Percentiles rank a stretch among this genome's conserved stretches.
Conservation (phyloP, 92 coral and sea anemone genomes). For the Nematostella vectensis region DNA sequence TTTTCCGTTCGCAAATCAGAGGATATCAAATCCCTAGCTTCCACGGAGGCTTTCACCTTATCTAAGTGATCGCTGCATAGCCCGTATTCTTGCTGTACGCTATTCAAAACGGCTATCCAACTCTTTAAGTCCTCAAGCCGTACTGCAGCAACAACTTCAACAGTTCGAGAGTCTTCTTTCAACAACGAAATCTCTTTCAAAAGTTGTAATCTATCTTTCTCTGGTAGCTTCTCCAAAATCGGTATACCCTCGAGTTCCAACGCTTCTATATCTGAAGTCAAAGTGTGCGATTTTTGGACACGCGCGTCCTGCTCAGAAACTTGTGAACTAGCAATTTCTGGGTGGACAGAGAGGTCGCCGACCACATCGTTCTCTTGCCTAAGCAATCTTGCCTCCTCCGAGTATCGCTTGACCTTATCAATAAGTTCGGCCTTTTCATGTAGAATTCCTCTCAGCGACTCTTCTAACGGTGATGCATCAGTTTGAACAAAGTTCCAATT, state of each 20-base stretch:
- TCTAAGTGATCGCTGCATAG: slow-evolving; percentile 24
- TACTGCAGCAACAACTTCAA: slow-evolving; percentile 14
- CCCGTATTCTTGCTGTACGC: slow-evolving; percentile 26
- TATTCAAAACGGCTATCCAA: slow-evolving; percentile 41
- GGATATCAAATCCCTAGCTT: slow-evolving; percentile 9
- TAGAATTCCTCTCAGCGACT: background rate
- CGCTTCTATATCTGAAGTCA: slow-evolving; percentile 22
- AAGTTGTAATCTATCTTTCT: slow-evolving; percentile 15
- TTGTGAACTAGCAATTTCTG: slow-evolving; percentile 10
- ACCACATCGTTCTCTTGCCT: slow-evolving; percentile 1
- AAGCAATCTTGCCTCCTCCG: background rate
- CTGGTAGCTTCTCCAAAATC: slow-evolving; percentile 21
- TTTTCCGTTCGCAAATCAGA: slow-evolving; percentile 36
- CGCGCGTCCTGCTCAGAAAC: slow-evolving; percentile 10
- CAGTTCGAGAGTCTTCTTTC: slow-evolving; percentile 33
- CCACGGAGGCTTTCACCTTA: slow-evolving; percentile 19
- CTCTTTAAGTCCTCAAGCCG: slow-evolving; percentile 31
- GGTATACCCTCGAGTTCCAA: slow-evolving; percentile 29
- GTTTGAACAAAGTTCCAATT: slow-evolving; percentile 12
- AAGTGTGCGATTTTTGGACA: slow-evolving; percentile 19
- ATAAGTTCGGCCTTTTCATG: slow-evolving; percentile 6
- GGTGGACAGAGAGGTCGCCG: background rate
- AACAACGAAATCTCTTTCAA: slow-evolving; percentile 19
- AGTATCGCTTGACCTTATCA: slow-evolving; percentile 7
- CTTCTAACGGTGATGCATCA: slow-evolving; percentile 13